A percentile compares a stretch with the other conserved stretches of the same genome.
Conservation (phyloP, 2,113 vertebrate genomes). For the Erpornis zantholeuca region DNA sequence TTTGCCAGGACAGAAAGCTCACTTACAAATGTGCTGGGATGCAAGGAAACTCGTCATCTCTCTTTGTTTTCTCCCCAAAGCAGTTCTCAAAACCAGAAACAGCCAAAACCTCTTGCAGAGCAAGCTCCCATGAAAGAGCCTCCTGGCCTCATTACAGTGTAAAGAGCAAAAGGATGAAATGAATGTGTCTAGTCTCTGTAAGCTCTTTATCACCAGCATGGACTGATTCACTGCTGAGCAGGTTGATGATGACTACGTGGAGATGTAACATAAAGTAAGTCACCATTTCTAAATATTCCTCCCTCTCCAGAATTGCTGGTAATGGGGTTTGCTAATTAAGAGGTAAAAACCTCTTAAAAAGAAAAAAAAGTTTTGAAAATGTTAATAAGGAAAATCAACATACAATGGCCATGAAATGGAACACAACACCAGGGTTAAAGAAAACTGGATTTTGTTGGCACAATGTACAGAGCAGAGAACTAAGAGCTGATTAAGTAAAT, state of each 20-base stretch:
- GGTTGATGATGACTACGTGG: accelerated
- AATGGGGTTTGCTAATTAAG: not conserved
- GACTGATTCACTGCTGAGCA: not conserved
- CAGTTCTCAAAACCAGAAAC: not conserved
- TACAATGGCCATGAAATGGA: not conserved
- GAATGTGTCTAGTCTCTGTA: not conserved
- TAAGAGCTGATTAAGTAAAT: constrained; percentile 48
- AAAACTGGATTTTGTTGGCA: constrained; percentile 14
- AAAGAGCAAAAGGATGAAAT: not conserved
- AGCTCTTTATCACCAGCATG: not conserved
- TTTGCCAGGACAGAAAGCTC: not conserved
- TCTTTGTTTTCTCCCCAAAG: not conserved
- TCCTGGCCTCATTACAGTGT: not conserved
- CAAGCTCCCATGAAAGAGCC: not conserved
- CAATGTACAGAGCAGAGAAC: not conserved
- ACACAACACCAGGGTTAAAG: not conserved
- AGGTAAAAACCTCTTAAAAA: not conserved
- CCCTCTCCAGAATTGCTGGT: not conserved
- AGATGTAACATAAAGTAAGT: not conserved
- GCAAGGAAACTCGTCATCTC: not conserved
- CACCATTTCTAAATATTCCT: not conserved
- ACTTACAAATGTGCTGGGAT: not conserved
- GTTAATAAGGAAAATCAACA: not conserved
- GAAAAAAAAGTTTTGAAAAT: not conserved
- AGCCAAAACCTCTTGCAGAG: not conserved